Evolutionary conservation across 2,888 invertebrate species (phyloP).

Genomic region (Agrotis ipsilon): DNA sequence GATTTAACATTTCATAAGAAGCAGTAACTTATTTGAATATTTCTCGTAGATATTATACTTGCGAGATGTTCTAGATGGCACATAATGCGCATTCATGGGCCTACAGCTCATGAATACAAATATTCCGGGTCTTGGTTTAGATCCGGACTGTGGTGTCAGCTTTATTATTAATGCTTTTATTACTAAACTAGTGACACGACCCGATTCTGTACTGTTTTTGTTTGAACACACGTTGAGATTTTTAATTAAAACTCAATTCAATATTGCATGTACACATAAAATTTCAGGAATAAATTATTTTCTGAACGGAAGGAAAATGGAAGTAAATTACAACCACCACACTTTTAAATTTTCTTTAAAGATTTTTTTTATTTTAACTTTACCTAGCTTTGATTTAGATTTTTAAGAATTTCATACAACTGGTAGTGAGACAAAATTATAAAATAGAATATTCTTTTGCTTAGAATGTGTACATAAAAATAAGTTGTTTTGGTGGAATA

Average conservation of each 20-base stretch:
- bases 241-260: not conserved
- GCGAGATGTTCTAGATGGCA: slow-evolving; percentile 51
- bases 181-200: not conserved
- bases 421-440: too few species aligned
- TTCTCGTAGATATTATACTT: slow-evolving; percentile 53
- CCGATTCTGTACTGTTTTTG: too few species aligned
- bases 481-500: too few species aligned
- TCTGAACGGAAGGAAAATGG: too few species aligned
- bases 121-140: slow-evolving; percentile 57
- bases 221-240: too few species aligned
- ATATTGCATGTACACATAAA: not conserved
- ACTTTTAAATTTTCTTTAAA: too few species aligned
- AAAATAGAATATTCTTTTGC: too few species aligned
- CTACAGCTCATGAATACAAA: slow-evolving; percentile 72
- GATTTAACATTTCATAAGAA: slow-evolving; percentile 53
- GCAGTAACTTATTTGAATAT: slow-evolving; percentile 57
- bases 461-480: too few species aligned
- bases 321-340: too few species aligned
- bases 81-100: slow-evolving; percentile 65
- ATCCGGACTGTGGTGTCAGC: slow-evolving; percentile 27
- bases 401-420: too few species aligned
- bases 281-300: not conserved
- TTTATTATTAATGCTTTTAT: slow-evolving; percentile 52
- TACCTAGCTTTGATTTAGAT: too few species aligned
- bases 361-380: too few species aligned